Conservation (phyloP, 1,140 invertebrate genomes). For the Saccostrea glomerata region DNA sequence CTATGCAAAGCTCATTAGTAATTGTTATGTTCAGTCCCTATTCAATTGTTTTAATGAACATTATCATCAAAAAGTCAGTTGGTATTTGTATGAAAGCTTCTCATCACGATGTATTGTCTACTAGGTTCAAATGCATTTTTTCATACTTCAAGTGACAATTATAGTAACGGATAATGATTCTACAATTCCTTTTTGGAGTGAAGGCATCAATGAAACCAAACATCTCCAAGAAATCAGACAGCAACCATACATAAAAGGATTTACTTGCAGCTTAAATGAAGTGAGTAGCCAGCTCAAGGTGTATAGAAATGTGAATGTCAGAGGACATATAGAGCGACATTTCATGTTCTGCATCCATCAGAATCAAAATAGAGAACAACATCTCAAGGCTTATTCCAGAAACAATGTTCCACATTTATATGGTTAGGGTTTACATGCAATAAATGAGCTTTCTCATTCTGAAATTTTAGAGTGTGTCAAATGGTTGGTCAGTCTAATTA, state of each 20-base stretch:
- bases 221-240: constrained; percentile 28
- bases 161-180: background rate
- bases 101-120: too few relatives aligned
- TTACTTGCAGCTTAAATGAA: background rate
- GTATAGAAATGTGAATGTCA: background rate
- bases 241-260: constrained; percentile 14
- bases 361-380: background rate
- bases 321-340: background rate
- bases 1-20: too few relatives aligned
- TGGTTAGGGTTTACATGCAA: background rate
- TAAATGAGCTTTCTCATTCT: background rate
- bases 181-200: background rate
- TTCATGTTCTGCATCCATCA: too few relatives aligned
- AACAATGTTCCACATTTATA: constrained; percentile 29
- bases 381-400: background rate
- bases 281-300: background rate
- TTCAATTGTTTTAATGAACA: too few relatives aligned
- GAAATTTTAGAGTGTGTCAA: background rate
- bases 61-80: too few relatives aligned
- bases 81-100: too few relatives aligned
- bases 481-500: background rate
- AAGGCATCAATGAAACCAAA: background rate
- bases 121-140: too few relatives aligned
- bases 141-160: too few relatives aligned
- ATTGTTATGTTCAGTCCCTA: too few relatives aligned